These are phyloP conservation scores for Hydriomena furcata DNA, from an alignment of 2,888 invertebrate genomes.

Conservation along the genomic window DNA sequence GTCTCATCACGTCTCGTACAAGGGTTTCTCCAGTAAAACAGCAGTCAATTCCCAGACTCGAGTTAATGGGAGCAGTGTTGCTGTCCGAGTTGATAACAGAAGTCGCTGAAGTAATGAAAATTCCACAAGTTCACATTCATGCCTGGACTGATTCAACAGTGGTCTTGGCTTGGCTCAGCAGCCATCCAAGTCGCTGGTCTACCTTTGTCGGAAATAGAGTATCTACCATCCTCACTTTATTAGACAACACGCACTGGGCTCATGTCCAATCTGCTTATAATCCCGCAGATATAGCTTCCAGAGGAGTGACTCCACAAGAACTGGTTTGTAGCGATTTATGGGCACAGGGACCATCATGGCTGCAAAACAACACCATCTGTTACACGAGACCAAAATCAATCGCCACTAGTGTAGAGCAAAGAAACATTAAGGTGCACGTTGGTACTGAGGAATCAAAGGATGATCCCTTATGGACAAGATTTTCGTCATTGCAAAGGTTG, in stretches of 20 bases:
- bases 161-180: conserved; percentile 28
- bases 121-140: neutral
- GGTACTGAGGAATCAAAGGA: too few relatives aligned
- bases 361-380: neutral
- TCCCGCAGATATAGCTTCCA: conserved; percentile 22
- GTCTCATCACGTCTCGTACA: conserved; percentile 13
- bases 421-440: neutral
- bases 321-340: neutral
- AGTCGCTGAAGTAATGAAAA: conserved; percentile 1
- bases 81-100: conserved; percentile 16
- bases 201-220: neutral
- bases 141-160: conserved; percentile 25
- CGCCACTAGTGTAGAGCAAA: neutral
- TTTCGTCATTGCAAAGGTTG: neutral
- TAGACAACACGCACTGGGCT: conserved; percentile 19
- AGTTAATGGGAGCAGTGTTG: conserved; percentile 22
- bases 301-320: conserved; percentile 6
- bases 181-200: neutral
- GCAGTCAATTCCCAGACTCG: conserved; percentile 21
- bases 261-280: conserved; percentile 24
- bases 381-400: too few relatives aligned
- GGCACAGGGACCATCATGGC: conserved; percentile 5
- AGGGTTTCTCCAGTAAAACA: conserved; percentile 27
- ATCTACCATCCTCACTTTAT: neutral
- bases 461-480: too few relatives aligned